These are phyloP conservation scores for Syngnathus typhle DNA, from an alignment of 2,113 vertebrate species.

Conservation along the genomic window DNA sequence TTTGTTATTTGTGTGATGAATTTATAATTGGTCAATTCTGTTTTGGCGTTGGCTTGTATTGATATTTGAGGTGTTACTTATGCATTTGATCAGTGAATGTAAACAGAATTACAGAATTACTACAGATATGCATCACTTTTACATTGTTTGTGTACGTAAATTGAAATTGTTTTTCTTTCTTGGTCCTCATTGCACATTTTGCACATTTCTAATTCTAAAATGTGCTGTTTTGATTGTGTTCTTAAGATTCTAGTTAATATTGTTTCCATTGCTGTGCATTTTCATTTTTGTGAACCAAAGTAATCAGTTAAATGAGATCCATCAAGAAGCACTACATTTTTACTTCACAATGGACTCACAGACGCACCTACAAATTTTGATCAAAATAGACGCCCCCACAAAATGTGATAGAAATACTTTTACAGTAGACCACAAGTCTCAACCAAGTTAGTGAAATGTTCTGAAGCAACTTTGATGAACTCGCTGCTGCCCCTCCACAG, in stretches of 20 bases:
- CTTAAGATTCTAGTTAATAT: neutral
- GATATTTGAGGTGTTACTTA: no score
- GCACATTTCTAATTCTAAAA: neutral
- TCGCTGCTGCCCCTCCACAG: constrained; percentile 21
- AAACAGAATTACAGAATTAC: neutral
- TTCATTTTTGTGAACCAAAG: neutral
- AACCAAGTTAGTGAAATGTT: constrained; percentile 3
- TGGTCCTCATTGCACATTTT: neutral
- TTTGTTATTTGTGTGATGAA: neutral
- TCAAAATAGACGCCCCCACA: neutral
- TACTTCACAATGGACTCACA: neutral
- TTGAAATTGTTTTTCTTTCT: neutral
- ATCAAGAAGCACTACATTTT: neutral
- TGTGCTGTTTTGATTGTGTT: neutral
- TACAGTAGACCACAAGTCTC: neutral
- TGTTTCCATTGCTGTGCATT: neutral
- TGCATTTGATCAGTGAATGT: neutral
- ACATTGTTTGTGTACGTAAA: neutral
- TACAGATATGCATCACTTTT: neutral
- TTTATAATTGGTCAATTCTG: neutral
- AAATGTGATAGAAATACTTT: neutral
- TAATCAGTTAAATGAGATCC: neutral
- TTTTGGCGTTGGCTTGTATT: neutral
- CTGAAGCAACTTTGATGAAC: constrained; percentile 21
- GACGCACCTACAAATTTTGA: no score